Evolutionary conservation across 37 sponge, comb jelly and placozoan genomes (phyloP).

Genomic region (Amphimedon queenslandica): DNA sequence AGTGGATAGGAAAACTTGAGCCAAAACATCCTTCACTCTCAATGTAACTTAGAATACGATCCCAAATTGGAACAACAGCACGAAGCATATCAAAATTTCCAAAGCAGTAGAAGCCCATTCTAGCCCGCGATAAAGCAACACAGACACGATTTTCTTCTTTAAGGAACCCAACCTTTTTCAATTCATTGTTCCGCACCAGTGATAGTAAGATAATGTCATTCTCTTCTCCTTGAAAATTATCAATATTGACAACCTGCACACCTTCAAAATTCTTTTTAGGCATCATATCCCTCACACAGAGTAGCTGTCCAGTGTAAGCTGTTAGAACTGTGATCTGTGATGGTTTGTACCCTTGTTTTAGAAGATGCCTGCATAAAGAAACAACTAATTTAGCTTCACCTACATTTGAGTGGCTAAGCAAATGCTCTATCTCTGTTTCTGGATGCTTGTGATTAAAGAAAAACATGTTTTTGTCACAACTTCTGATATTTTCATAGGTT

Average conservation of each 20-base stretch:
- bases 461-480: slow-evolving; percentile 59
- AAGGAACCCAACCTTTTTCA: slow-evolving; percentile 72
- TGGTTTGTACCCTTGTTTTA: slow-evolving; percentile 60
- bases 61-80: slow-evolving; percentile 52
- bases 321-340: slow-evolving; percentile 80
- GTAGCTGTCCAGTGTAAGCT: slow-evolving; percentile 81
- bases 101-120: slow-evolving; percentile 84
- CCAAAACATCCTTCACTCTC: slow-evolving; percentile 32
- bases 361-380: slow-evolving; percentile 59
- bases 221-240: slow-evolving; percentile 97
- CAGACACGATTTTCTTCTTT: slow-evolving; percentile 84
- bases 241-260: slow-evolving; percentile 65
- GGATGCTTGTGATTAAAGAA: slow-evolving; percentile 51
- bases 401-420: slow-evolving; percentile 69
- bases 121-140: slow-evolving; percentile 94
- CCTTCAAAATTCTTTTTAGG: slow-evolving; percentile 47
- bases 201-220: slow-evolving; percentile 90
- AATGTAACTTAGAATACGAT: slow-evolving; percentile 42
- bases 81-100: slow-evolving; percentile 80
- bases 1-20: slow-evolving; percentile 46
- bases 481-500: slow-evolving; percentile 44
- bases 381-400: slow-evolving; percentile 75
- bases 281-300: slow-evolving; percentile 39
- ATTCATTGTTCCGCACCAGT: slow-evolving; percentile 71
- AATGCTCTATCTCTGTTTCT: slow-evolving; percentile 29